phyloP scores from a whole-genome alignment of 2,113 vertebrate species.

The Triplophysa rosa region DNA sequence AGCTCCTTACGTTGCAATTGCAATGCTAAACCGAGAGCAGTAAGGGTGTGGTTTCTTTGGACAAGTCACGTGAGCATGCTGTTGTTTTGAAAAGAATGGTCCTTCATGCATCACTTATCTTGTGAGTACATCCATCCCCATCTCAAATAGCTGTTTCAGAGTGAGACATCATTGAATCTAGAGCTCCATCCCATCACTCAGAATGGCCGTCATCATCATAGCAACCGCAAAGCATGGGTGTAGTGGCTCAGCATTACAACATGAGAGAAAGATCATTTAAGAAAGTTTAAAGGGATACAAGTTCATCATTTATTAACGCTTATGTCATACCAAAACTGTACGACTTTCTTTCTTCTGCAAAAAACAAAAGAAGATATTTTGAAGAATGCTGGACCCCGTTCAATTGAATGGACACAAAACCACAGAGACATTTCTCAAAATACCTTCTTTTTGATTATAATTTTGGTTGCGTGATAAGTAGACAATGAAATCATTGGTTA shows the following conservation, averaged over 20 bases:
- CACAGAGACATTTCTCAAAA: no score
- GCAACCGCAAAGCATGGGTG: background rate
- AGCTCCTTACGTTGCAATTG: background rate
- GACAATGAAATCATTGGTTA: background rate
- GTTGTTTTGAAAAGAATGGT: slow-evolving; percentile 25
- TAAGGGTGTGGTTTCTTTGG: background rate
- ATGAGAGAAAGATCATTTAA: background rate
- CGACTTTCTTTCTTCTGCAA: no score
- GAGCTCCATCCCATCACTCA: background rate
- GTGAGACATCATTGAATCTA: slow-evolving; percentile 6
- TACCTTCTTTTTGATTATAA: no score
- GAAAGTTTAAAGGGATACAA: no score
- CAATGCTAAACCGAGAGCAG: no score
- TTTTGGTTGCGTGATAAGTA: background rate
- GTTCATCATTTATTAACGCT: no score
- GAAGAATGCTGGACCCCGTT: no score
- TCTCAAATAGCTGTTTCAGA: slow-evolving; percentile 1
- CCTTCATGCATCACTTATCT: slow-evolving; percentile 33
- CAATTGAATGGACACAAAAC: no score
- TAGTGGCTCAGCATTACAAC: background rate
- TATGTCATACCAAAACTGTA: no score
- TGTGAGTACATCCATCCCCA: background rate
- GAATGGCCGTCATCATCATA: slow-evolving; percentile 1
- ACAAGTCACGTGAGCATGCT: slow-evolving; percentile 15
- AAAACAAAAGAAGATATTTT: no score